Base-by-base conservation (phyloP, 1,140 invertebrate species). In the Rhagoletis pomonella region DNA sequence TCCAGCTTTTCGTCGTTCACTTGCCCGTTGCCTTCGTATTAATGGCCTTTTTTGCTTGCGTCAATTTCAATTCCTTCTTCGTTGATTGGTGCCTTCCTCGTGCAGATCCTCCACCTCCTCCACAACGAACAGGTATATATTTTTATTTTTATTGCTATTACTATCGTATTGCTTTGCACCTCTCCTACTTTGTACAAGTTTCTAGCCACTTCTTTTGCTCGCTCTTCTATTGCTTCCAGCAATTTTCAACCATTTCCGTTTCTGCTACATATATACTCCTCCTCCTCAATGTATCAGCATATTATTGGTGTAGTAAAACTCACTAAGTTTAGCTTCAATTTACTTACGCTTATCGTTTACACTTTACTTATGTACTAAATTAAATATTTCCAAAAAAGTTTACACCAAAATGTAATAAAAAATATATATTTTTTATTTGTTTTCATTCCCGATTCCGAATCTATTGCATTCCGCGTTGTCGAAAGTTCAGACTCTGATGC, bases 11-110 rank as follows among this genome's bases (percentile, higher is more conserved):
- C 73, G 42, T 81, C 73, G 50, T 2, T 81, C 44, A 5, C n/a
- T 73, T 42, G 42, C n/a, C 55, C n/a, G 10, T 55, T 81, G 14
- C 4, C 29, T 29, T 29, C n/a, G 69, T 58, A 81, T 81, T 62
- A 17, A 62, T 62, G 60, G 60, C 5, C 12, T 67, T 77, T 77
- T 44, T 77, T 50, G 69, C 69, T 77, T 86, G 58, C 58, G 58
- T 86, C 85, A 86, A 62, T 50, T 62, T 65, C 59, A 86, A 86
- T 62, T 86, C 59, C 85, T 86, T 65, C 59, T 62, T 47, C 62
- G 39, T 12, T 64, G n/a, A 0, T 65, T 64, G n/a, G 2, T 65
- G 12, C 55, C 55, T 86, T 86, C 29, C 5, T 50, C 85, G 6
- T 19, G 47, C 47, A 81, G 73, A 81, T 81, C 73, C 73, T 81